Evolutionary conservation across 2,888 invertebrate genomes (phyloP).

Genomic region (Oasisia sp.): DNA sequence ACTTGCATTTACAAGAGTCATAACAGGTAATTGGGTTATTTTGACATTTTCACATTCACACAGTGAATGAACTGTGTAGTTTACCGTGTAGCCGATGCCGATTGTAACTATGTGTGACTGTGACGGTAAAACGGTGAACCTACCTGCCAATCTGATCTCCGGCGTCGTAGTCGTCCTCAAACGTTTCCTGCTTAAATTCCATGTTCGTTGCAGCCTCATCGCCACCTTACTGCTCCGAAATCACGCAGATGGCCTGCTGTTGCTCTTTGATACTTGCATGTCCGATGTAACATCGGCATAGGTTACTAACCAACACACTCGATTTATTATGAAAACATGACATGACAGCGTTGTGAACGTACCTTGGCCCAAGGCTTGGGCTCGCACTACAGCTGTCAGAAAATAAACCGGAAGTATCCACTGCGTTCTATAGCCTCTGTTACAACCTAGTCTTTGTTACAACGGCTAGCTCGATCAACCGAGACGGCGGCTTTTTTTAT

Average conservation of each 20-base stretch:
- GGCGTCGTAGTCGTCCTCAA: conserved; percentile 9
- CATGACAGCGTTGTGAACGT: not conserved
- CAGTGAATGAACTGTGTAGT: not conserved
- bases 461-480: not conserved
- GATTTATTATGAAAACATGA: not conserved
- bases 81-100: not conserved
- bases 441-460: not conserved
- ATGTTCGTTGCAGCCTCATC: conserved; percentile 9
- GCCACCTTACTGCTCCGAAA: conserved; percentile 13
- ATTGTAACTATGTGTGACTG: not conserved
- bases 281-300: not conserved
- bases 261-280: not conserved
- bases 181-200: conserved; percentile 4
- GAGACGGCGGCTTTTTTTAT: not conserved
- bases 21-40: not conserved
- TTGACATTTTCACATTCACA: not conserved
- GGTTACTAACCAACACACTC: conserved; percentile 5
- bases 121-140: not conserved
- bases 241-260: not conserved
- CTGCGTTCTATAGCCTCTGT: not conserved
- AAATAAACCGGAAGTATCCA: not conserved
- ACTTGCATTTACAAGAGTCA: not conserved
- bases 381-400: not conserved
- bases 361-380: too few relatives aligned
- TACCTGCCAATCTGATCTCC: not conserved